Base-by-base conservation (phyloP, 2,113 vertebrate genomes). In the Ailurus styani region DNA sequence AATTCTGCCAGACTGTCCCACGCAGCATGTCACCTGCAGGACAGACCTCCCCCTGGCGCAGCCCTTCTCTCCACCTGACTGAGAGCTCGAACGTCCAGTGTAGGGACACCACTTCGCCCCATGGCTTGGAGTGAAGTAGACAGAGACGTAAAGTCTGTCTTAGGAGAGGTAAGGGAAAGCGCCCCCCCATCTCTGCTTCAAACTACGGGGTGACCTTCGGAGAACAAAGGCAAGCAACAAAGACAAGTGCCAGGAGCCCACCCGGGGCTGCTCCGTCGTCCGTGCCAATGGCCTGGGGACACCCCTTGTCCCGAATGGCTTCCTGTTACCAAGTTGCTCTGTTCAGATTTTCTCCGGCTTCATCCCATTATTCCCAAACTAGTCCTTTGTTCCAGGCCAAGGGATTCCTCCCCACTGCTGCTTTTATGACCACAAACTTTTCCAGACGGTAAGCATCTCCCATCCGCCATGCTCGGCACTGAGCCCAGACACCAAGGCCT, bases 301-400 rank as follows among this genome's bases (percentile, higher is more conserved):
- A 0, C 20, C 50, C 15, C 37, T 25, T 23, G 21, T 5, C 27
- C 68, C n/a, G 12, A 25, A 37, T 18, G 42, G 70, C 81, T 91
- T 91, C 70, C 78, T 31, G 78, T 68, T 45, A 66, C 10, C 21
- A 62, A 37, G 40, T 25, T 31, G 18, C 52, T 86, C 29, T n/a
- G 40, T 27, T 84, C 64, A 52, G 27, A 55, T 75, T 79, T 91
- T 91, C 91, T 82, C 37, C 47, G 64, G 21, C 25, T 88, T 93
- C 95, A 88, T 78, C 57, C 29, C 23, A 5, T 40, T 21, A 82
- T 66, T 89, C 94, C 66, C 73, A 68, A 90, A 70, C 34, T 2
- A 29, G 82, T 42, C 27, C 82, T 96, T 57, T 10, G 34, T 85
- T 85, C 89, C 84, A 96, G 93, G 88, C 95, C 55, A 50, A 54